Percentiles rank a stretch among this genome's conserved stretches.
phyloP scores from a whole-genome alignment of 2,888 invertebrate species.

The Hedychridium roseum region DNA sequence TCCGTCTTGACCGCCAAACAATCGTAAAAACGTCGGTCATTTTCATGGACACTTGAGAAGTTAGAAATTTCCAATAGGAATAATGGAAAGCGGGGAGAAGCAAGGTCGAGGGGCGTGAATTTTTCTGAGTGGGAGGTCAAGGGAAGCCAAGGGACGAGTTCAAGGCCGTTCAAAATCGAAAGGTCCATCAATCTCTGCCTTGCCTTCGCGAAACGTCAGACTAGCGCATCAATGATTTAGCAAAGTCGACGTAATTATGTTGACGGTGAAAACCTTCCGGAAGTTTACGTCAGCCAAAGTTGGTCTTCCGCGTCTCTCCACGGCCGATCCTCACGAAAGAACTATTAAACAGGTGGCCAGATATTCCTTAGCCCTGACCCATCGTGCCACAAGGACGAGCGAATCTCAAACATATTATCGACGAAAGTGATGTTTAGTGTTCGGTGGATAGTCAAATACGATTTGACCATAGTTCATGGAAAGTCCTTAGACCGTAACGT shows the following conservation, averaged over 20 bases:
- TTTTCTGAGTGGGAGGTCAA: neutral
- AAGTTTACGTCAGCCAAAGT: neutral
- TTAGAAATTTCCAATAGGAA: too few species aligned
- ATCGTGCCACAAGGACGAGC: constrained; percentile 23
- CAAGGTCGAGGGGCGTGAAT: too few species aligned
- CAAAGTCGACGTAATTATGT: constrained; percentile 24
- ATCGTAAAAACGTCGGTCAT: too few species aligned
- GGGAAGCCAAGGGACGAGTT: constrained; percentile 12
- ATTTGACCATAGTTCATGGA: too few species aligned
- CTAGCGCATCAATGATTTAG: constrained; percentile 26
- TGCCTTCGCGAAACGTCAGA: constrained; percentile 27
- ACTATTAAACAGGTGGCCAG: neutral
- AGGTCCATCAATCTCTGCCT: constrained; percentile 38
- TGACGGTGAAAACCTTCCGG: neutral
- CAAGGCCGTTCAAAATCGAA: constrained; percentile 38
- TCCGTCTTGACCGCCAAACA: too few species aligned
- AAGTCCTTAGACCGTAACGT: too few species aligned
- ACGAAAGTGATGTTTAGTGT: too few species aligned
- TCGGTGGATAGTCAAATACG: too few species aligned
- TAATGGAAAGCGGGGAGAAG: too few species aligned
- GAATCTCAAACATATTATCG: constrained; percentile 13
- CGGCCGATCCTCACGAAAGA: neutral
- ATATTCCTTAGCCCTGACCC: constrained; percentile 16
- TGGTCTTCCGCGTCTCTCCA: too few species aligned
- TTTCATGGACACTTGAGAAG: too few species aligned